Base-by-base conservation (phyloP, 2,113 vertebrate genomes). In the Todiramphus saurophagus region DNA sequence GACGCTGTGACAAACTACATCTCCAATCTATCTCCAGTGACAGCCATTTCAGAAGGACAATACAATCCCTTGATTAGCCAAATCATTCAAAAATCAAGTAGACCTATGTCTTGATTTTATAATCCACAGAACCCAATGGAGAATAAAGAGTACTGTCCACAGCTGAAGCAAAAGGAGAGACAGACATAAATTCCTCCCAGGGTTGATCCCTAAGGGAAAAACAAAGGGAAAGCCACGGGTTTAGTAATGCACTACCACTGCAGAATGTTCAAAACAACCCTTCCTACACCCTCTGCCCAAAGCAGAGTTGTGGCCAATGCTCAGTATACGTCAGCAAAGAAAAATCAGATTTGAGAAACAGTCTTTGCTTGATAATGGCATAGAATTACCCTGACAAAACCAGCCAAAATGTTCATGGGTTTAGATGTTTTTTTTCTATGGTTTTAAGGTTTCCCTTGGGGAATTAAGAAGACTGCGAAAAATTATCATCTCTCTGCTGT, bases 51-150 rank as follows among this genome's bases (percentile, higher is more conserved):
- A 28, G 58, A 84, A 82, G 35, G 60, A 60, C 5, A 41, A 25
- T 21, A 64, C 5, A 84, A 87, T 48, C 20, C 10, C 21, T 46
- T 0, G 0, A 58, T 70, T 44, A 73, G 7, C 5, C 74, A 89
- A 68, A 76, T 60, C 9, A 35, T 13, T 78, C 3, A 31, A 46
- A 62, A 89, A 56, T 72, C 20, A 33, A 33, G 23, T 13, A 74
- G 21, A 59, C 7, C 9, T 87, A 43, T 4, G 1, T 70, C 37
- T 64, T 78, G 27, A 16, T 60, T 81, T 48, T 20, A 11, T 27
- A 50, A 64, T 31, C 3, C 41, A 27, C 37, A 58, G 1, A 4
- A 92, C 16, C 2, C n/a, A 31, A 10, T 10, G 21, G 48, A 20
- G 2, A 60, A 46, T 5, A 10, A 76, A 78, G 27, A 78, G 11